Conservation (phyloP, 1,140 invertebrate species). For the Melipona quadrifasciata region DNA sequence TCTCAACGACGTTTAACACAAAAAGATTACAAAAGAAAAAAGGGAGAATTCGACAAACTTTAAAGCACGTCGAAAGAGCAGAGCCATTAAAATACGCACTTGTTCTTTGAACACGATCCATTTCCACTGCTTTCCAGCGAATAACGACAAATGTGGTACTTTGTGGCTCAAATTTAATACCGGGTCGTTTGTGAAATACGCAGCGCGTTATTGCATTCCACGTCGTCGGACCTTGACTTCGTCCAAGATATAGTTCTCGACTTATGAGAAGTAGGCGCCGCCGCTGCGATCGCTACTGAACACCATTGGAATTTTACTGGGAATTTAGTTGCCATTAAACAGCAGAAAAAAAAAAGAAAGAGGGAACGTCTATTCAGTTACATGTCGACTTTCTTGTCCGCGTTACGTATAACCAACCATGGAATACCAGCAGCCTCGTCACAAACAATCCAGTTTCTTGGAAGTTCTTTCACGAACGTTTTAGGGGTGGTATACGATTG, state of each 20-base stretch:
- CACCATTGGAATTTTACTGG: constrained; percentile 14
- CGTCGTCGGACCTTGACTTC: constrained; percentile 43
- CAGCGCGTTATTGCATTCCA: constrained; percentile 21
- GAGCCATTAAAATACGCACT: constrained; percentile 25
- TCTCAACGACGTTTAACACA: background rate
- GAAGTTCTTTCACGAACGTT: constrained; percentile 3
- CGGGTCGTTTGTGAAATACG: constrained; percentile 31
- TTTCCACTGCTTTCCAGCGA: constrained; percentile 24
- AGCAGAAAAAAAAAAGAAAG: constrained; percentile 8
- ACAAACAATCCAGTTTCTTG: constrained; percentile 27
- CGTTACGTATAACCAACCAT: constrained; percentile 37
- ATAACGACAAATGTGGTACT: constrained; percentile 38
- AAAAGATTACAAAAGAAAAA: background rate
- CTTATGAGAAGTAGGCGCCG: constrained; percentile 37
- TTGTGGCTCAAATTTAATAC: constrained; percentile 37
- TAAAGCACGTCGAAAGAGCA: background rate
- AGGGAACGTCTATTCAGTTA: constrained; percentile 36
- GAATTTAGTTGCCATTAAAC: constrained; percentile 37
- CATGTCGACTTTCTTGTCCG: constrained; percentile 37
- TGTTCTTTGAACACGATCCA: background rate
- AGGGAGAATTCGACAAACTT: background rate
- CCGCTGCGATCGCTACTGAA: constrained; percentile 8
- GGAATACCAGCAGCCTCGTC: constrained; percentile 30
- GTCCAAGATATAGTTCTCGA: constrained; percentile 19
- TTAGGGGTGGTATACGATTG: background rate